Percentiles rank a stretch among this genome's conserved stretches.
Evolutionary conservation across 2,113 vertebrate species (phyloP).

Genomic region (Myrmophylax atrothorax): DNA sequence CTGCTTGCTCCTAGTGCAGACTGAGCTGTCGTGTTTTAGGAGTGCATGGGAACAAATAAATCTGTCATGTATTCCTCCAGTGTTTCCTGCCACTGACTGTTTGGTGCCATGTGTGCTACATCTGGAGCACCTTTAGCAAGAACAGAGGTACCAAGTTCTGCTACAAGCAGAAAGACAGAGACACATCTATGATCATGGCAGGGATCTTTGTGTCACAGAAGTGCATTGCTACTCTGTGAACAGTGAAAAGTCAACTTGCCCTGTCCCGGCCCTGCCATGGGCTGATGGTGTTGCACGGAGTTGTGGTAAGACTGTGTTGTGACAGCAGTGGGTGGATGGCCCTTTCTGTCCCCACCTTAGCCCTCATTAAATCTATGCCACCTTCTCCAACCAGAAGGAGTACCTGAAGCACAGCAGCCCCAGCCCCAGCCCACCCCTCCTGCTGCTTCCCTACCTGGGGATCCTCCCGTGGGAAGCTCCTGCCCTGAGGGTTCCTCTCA

Average conservation of each 20-base stretch:
- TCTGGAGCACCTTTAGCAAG: background rate
- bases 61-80: background rate
- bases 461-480: background rate
- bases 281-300: background rate
- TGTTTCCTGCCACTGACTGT: background rate
- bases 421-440: background rate
- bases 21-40: background rate
- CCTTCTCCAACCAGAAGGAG: background rate
- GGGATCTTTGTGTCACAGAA: background rate
- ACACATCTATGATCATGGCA: background rate
- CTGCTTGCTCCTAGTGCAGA: background rate
- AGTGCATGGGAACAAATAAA: background rate
- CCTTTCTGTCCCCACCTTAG: background rate
- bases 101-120: background rate
- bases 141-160: background rate
- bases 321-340: background rate
- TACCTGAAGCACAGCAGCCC: background rate
- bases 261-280: background rate
- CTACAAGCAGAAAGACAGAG: background rate
- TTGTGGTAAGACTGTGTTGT: rapidly evolving
- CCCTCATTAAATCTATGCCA: background rate
- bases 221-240: background rate
- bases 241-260: background rate
- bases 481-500: background rate
- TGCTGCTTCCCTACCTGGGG: background rate